Evolutionary conservation across 2,797 vertebrate genomes (phyloP).

Genomic region (Melanotaenia maccullochi): DNA sequence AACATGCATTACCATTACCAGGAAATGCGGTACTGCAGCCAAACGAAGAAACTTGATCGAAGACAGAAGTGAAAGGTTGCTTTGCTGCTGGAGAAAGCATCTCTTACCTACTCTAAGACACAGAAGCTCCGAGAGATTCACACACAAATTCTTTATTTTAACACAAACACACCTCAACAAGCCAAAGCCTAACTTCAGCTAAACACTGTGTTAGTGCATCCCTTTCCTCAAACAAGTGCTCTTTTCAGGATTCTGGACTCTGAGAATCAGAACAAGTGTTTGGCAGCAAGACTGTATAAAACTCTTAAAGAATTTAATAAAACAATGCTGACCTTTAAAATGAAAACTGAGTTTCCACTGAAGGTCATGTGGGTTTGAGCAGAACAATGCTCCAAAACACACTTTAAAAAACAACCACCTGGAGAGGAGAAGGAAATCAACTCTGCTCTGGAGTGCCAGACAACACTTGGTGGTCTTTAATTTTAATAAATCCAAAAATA

Average conservation of each 20-base stretch:
- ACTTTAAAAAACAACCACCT: conserved; percentile 33
- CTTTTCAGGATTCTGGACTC: conserved; percentile 4
- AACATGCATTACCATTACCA: conserved; percentile 69
- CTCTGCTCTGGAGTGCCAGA: conserved; percentile 27
- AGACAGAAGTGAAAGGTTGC: conserved; percentile 46
- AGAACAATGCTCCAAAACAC: conserved; percentile 45
- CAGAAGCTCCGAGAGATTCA: conserved; percentile 1
- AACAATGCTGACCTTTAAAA: conserved; percentile 16
- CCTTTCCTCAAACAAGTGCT: conserved; percentile 19
- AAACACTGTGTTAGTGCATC: not conserved
- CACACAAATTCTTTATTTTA: conserved; percentile 8
- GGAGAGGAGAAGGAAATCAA: conserved; percentile 33
- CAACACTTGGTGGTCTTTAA: conserved; percentile 15
- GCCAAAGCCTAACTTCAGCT: conserved; percentile 4
- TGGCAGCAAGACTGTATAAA: conserved; percentile 2
- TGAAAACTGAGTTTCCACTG: conserved; percentile 20
- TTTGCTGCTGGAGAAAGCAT: conserved; percentile 21
- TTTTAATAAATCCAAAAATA: conserved; percentile 3
- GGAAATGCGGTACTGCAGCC: conserved; percentile 65
- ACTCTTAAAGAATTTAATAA: conserved; percentile 18
- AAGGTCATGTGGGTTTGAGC: conserved; percentile 32
- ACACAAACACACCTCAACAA: conserved; percentile 12
- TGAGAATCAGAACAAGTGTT: conserved; percentile 8
- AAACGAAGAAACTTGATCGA: conserved; percentile 73
- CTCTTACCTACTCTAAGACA: conserved; percentile 21